Conservation (phyloP, 2,113 vertebrate species). For the Puntigrus tetrazona region DNA sequence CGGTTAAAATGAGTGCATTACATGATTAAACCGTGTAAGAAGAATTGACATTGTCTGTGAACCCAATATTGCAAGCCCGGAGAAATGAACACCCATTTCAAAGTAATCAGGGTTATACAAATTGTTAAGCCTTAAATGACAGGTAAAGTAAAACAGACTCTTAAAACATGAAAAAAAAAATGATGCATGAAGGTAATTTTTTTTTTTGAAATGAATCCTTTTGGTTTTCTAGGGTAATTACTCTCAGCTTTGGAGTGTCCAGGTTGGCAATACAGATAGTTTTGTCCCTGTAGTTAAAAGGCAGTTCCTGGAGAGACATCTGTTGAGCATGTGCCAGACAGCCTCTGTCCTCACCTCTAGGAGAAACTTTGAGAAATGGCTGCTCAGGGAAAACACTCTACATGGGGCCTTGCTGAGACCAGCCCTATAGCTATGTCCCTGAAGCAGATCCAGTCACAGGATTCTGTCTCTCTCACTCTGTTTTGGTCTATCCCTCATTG, state of each 20-base stretch:
- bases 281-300: constrained; percentile 31
- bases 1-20: background rate
- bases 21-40: constrained; percentile 50
- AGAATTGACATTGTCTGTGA: constrained; percentile 49
- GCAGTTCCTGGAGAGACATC: constrained; percentile 54
- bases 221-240: constrained; percentile 7
- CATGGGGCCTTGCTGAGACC: background rate
- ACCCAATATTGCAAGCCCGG: constrained; percentile 59
- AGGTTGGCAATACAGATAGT: background rate
- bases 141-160: constrained; percentile 50
- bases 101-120: constrained; percentile 27
- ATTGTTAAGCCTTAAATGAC: constrained; percentile 47
- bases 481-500: constrained; percentile 32
- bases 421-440: constrained; percentile 3
- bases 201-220: background rate
- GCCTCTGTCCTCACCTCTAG: constrained; percentile 67
- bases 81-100: constrained; percentile 17
- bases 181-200: background rate
- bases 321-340: constrained; percentile 67
- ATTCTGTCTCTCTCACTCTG: background rate
- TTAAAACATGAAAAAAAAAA: background rate
- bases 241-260: constrained; percentile 15
- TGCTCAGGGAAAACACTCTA: constrained; percentile 53
- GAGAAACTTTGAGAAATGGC: constrained; percentile 41
- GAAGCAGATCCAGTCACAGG: constrained; percentile 17